Base-by-base conservation (phyloP, 2,797 vertebrate species). In the Xerus rutilus region DNA sequence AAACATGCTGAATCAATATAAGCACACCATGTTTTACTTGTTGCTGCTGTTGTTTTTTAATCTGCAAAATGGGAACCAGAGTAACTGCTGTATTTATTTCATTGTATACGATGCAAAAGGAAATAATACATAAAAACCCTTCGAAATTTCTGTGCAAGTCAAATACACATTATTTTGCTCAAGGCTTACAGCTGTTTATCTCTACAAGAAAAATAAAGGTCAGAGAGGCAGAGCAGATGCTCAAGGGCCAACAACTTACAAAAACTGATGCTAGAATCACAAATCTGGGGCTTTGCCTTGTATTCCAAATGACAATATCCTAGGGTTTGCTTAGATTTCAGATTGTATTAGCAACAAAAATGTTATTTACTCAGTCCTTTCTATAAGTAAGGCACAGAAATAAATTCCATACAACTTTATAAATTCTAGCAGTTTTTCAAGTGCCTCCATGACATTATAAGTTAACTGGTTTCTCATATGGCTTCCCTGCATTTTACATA, bases 1-100 rank as follows among this genome's bases (percentile, higher is more conserved):
- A 59, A 7, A 13, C 57, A 28, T 25, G 47, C 47, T 72, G 39
- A 94, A 77, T 86, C 76, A 86, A 47, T 45, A 39, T 54, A 74
- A 91, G 35, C 49, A 95, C 30, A 78, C n/a, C 47, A 47, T 11
- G 30, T 89, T 93, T 74, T 49, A 89, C 3, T 10, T 62, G 10
- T 45, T 89, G 65, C 20, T 39, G 3, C 7, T 59, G 10, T 45
- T 89, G 72, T 20, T 43, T 47, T 39, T 57, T 11, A 52, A 65
- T 95, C 17, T 88, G 14, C 12, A 95, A 94, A 95, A 73, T 35
- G 28, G 69, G 72, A 90, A 85, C 14, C 74, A 77, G 76, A 93
- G 21, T 25, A 88, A 83, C 28, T 72, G 1, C 39, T 81, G 52
- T 81, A 28, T 73, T 81, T 73, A 92, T 64, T 89, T 94, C 64